Conservation (phyloP, 2,888 invertebrate genomes). For the Pyrrhia umbra region DNA sequence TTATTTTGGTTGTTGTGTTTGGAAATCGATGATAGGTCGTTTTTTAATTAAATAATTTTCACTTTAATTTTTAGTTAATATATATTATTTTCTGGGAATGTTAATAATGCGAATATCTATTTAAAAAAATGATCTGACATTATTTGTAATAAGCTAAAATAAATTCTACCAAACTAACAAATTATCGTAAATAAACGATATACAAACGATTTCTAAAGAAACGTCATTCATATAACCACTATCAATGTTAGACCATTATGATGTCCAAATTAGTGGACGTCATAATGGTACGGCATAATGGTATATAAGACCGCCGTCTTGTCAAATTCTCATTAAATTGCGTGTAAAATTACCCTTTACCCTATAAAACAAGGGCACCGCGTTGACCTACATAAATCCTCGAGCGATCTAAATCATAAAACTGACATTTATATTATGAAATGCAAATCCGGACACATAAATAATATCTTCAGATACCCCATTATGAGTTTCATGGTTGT, state of each 20-base stretch:
- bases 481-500: slow-evolving; percentile 51
- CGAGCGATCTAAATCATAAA: slow-evolving; percentile 50
- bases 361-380: slow-evolving; percentile 26
- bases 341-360: slow-evolving; percentile 20
- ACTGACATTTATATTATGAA: slow-evolving; percentile 53
- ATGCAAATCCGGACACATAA: slow-evolving; percentile 54
- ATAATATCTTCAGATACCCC: slow-evolving; percentile 48
- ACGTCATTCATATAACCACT: neutral
- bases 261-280: too few relatives aligned
- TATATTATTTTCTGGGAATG: too few relatives aligned
- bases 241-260: slow-evolving; percentile 6
- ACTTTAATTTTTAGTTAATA: too few relatives aligned
- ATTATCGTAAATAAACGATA: too few relatives aligned
- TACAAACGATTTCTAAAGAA: too few relatives aligned
- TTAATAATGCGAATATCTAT: too few relatives aligned
- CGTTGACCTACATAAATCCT: slow-evolving; percentile 34
- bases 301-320: slow-evolving; percentile 11
- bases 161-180: too few relatives aligned
- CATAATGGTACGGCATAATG: too few relatives aligned
- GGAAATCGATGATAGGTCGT: neutral
- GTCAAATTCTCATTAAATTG: slow-evolving; percentile 32
- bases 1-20: slow-evolving; percentile 14
- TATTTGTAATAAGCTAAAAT: too few relatives aligned
- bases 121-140: too few relatives aligned
- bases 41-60: neutral